Percentiles rank a stretch among this genome's conserved stretches.
phyloP scores from a whole-genome alignment of 2,888 invertebrate genomes.

The Zeuzera pyrina region DNA sequence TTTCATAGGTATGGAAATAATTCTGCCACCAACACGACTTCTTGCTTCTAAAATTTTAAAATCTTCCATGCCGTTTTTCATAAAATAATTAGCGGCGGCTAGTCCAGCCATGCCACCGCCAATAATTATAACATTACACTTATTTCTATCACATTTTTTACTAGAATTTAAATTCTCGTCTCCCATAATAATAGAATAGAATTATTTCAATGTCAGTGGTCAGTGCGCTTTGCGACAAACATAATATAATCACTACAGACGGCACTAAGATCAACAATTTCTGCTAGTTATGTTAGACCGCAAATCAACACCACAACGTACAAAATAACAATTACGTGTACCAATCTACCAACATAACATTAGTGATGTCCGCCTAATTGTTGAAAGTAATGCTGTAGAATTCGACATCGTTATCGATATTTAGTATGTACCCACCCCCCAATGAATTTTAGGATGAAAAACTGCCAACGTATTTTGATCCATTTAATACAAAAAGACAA shows the following conservation, averaged over 20 bases:
- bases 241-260: too few species aligned
- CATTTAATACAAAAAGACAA: too few species aligned
- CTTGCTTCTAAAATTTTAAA: conserved; percentile 87
- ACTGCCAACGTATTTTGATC: too few species aligned
- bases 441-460: too few species aligned
- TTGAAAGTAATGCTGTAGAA: too few species aligned
- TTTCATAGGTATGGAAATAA: conserved; percentile 80
- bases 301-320: too few species aligned
- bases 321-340: too few species aligned
- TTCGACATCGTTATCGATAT: too few species aligned
- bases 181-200: conserved; percentile 48
- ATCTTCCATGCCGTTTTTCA: conserved; percentile 84
- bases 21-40: conserved; percentile 86
- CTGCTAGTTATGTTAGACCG: too few species aligned
- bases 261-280: too few species aligned
- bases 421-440: too few species aligned
- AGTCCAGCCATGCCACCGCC: conserved; percentile 91
- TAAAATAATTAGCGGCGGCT: conserved; percentile 86
- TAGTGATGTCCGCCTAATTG: not conserved
- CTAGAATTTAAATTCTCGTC: conserved; percentile 67
- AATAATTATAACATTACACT: conserved; percentile 83
- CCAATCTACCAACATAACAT: too few species aligned
- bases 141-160: conserved; percentile 61
- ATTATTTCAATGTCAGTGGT: conserved; percentile 10
- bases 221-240: conserved; percentile 49